Base-by-base conservation (phyloP, 2,888 invertebrate species). In the Ashinkailepas kermadecensis region DNA sequence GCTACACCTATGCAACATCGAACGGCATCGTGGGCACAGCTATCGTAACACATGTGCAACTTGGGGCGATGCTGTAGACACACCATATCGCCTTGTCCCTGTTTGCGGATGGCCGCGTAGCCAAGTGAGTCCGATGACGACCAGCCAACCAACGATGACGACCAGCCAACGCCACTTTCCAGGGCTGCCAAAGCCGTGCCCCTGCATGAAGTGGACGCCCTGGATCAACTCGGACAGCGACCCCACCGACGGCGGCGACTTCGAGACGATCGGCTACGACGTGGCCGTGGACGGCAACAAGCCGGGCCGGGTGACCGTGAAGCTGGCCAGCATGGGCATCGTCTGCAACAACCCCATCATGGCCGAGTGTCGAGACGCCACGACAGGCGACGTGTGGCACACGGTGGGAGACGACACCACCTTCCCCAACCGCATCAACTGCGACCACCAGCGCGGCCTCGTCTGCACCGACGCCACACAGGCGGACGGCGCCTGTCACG, bases 221-320 rank as follows among this genome's bases (percentile, higher is more conserved):
- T 74, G 74, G 74, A 56, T 74, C 21, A 74, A 74, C 56, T 54
- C 74, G 3, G 74, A 74, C 54, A 9, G 12, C 8, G 11, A 21
- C 21, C 2, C 6, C 21, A 0, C 21, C 9, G 56, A 74, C 74
- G 56, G 56, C 74, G 74, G 74, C 56, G 74, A 74, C 56, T 74
- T 74, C 11, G 74, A 74, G 54, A 74, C 74, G 18, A 7, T 74
- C 10, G 74, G 74, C 74, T 74, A 74, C 74, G 56, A 74, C 74
- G 13, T 74, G 56, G 56, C 18, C 21, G 9, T 10, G 10, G 74
- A 74, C 21, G 74, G 21, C 21, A 21, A 56, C 74, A 1, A 9
- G 18, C 39, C 74, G 15, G 74, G 74, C 21, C 74, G 74, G 7
- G 74, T 74, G 21, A 74, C 74, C 56, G 18, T 21, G 9, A 4